These are phyloP conservation scores for Drosophila percnosoma DNA, from an alignment of 2,888 invertebrate genomes.

Conservation along the genomic window DNA sequence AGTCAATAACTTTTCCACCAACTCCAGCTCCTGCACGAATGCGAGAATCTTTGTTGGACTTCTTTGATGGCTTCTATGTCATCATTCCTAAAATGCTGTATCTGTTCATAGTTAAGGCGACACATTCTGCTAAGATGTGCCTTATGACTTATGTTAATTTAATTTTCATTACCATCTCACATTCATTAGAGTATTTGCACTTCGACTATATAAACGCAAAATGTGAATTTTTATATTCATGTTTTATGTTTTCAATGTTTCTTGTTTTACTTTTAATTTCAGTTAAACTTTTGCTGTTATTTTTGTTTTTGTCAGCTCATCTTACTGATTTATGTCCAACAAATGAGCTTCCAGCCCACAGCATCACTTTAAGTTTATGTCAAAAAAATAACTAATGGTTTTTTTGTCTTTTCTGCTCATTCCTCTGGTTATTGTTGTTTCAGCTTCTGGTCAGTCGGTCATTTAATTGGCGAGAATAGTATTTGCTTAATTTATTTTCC, in stretches of 20 bases:
- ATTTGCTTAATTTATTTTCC: constrained; percentile 48
- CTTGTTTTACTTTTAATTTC: constrained; percentile 19
- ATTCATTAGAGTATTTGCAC: constrained; percentile 1
- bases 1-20: too few species aligned
- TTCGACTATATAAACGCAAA: neutral
- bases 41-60: too few species aligned
- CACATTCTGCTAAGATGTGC: too few species aligned
- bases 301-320: constrained; percentile 16
- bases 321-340: constrained; percentile 41
- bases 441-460: constrained; percentile 14
- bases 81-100: too few species aligned
- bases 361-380: constrained; percentile 47
- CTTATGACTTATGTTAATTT: too few species aligned
- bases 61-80: too few species aligned
- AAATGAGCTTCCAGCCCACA: constrained; percentile 59
- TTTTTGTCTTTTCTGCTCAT: constrained; percentile 8
- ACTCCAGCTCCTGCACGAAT: too few species aligned
- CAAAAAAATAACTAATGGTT: constrained; percentile 54
- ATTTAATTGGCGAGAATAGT: constrained; percentile 52
- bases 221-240: neutral
- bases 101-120: too few species aligned
- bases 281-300: constrained; percentile 10
- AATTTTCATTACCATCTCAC: neutral
- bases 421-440: constrained; percentile 12
- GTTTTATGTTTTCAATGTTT: constrained; percentile 22